These are phyloP conservation scores for Pteruthius melanotis DNA, from an alignment of 2,113 vertebrate species.

Conservation along the genomic window DNA sequence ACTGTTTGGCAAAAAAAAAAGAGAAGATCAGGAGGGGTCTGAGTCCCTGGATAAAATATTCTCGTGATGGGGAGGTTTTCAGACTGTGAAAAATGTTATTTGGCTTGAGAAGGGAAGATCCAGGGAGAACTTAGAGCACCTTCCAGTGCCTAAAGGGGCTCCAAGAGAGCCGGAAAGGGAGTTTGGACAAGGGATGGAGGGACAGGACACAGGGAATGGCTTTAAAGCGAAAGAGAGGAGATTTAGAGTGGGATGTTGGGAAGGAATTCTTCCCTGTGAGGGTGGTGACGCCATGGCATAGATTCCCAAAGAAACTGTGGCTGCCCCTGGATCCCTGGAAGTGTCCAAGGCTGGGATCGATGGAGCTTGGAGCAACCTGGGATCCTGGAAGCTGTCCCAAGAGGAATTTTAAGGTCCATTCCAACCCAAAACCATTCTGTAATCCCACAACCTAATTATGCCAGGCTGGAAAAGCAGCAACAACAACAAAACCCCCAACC, in stretches of 20 bases:
- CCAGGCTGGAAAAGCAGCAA: neutral
- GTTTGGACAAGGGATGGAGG: fast-evolving
- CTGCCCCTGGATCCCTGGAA: neutral
- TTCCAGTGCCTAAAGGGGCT: neutral
- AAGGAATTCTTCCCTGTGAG: neutral
- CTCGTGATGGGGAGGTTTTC: neutral
- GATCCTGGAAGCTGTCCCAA: fast-evolving
- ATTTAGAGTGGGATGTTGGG: neutral
- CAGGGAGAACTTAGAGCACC: neutral
- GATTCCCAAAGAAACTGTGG: neutral
- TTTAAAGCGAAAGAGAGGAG: neutral
- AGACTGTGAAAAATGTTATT: neutral
- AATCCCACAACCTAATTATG: neutral
- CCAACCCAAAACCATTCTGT: neutral
- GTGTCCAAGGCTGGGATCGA: neutral
- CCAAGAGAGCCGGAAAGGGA: neutral
- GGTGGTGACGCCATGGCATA: fast-evolving
- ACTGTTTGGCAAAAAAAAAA: neutral
- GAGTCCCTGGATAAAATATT: neutral
- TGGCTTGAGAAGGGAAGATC: neutral
- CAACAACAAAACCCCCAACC: neutral
- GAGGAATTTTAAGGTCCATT: neutral
- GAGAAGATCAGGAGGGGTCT: neutral
- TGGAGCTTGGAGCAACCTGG: fast-evolving
- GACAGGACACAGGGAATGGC: neutral